phyloP scores from a whole-genome alignment of 2,888 invertebrate species.

The Formica aserva region DNA sequence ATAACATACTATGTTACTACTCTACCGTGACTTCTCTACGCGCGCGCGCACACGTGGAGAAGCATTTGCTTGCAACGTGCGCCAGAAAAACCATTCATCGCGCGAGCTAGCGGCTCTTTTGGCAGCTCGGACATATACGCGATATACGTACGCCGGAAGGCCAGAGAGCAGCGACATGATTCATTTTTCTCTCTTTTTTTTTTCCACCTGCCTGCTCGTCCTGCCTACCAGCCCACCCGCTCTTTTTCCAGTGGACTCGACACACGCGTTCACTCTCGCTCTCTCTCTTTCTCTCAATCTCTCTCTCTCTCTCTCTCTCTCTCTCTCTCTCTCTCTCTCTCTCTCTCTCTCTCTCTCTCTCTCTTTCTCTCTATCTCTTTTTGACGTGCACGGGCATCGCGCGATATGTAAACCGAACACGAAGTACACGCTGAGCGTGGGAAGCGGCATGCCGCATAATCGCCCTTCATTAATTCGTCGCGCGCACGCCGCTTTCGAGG shows the following conservation, averaged over 20 bases:
- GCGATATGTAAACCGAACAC: slow-evolving; percentile 33
- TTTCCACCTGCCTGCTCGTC: slow-evolving; percentile 34
- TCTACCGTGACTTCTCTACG: slow-evolving; percentile 25
- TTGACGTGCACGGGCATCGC: background rate
- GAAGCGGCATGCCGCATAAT: slow-evolving; percentile 69
- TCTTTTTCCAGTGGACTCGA: background rate
- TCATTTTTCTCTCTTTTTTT: slow-evolving; percentile 45
- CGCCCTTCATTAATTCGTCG: slow-evolving; percentile 75
- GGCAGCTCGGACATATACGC: slow-evolving; percentile 24
- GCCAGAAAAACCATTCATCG: slow-evolving; percentile 51
- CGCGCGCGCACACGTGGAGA: background rate
- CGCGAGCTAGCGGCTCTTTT: slow-evolving; percentile 38
- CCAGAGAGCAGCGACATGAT: slow-evolving; percentile 40
- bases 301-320: background rate
- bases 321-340: background rate
- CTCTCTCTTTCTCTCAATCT: background rate
- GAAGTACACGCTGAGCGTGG: slow-evolving; percentile 23
- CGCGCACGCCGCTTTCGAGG: slow-evolving; percentile 53
- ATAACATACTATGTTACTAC: slow-evolving; percentile 27
- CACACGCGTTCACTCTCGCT: background rate
- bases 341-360: background rate
- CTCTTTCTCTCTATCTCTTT: background rate
- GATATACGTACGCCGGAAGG: slow-evolving; percentile 50
- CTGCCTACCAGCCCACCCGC: background rate
- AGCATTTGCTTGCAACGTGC: slow-evolving; percentile 4